Evolutionary conservation across 2,888 invertebrate species (phyloP).

Genomic region (Lithophane semibrunnea): DNA sequence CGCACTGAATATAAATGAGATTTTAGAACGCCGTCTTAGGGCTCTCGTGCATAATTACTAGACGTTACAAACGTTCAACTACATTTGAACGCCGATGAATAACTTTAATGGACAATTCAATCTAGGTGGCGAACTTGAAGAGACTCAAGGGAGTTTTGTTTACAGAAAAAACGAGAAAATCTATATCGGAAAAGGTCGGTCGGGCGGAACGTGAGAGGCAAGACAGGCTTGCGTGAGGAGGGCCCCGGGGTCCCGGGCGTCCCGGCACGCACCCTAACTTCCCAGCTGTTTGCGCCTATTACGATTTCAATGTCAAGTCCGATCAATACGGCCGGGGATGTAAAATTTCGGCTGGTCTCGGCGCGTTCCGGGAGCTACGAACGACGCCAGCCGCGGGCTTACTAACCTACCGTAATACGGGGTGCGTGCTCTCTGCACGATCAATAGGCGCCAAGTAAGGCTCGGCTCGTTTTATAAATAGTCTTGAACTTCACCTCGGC

Average conservation of each 20-base stretch:
- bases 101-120: conserved; percentile 79
- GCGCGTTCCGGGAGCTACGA: conserved; percentile 87
- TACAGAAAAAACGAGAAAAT: conserved; percentile 54
- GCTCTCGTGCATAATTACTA: conserved; percentile 87
- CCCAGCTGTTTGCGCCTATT: conserved; percentile 89
- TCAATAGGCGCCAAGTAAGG: conserved; percentile 87
- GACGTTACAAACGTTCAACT: conserved; percentile 81
- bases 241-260: conserved; percentile 70
- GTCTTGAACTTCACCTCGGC: conserved; percentile 89
- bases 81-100: conserved; percentile 79
- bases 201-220: conserved; percentile 55
- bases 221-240: conserved; percentile 80
- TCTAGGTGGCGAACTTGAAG: conserved; percentile 64
- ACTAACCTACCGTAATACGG: conserved; percentile 90
- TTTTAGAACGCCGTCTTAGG: conserved; percentile 87
- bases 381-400: conserved; percentile 79
- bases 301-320: conserved; percentile 90
- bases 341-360: conserved; percentile 89
- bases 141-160: conserved; percentile 34
- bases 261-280: conserved; percentile 83
- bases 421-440: conserved; percentile 87
- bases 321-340: conserved; percentile 89
- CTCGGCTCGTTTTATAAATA: conserved; percentile 88
- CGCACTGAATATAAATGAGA: conserved; percentile 90
- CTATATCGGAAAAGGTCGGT: conserved; percentile 58